A percentile compares a stretch with the other conserved stretches of the same genome.
Conservation (phyloP, 2,113 vertebrate species). For the Aegotheles bennettii region DNA sequence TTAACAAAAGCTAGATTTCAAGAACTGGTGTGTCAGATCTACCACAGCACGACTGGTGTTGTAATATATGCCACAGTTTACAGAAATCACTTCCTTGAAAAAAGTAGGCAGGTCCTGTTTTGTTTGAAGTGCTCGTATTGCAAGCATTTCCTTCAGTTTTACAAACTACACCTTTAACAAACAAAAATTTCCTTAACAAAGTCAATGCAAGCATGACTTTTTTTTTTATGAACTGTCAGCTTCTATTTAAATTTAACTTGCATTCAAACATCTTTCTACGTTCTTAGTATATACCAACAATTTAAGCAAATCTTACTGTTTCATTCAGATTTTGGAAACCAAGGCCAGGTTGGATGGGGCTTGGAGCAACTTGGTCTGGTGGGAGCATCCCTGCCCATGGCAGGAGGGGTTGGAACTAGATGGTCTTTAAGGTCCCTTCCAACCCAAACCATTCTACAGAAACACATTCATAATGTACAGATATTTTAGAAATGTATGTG, state of each 20-base stretch:
- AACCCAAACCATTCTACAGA: too few relatives aligned
- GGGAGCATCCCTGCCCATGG: too few relatives aligned
- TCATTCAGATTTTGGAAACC: background rate
- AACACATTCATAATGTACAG: background rate
- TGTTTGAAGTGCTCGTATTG: background rate
- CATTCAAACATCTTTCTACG: background rate
- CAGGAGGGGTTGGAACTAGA: too few relatives aligned
- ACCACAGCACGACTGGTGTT: background rate
- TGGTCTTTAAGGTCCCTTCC: too few relatives aligned
- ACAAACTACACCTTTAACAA: background rate
- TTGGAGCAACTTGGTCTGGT: too few relatives aligned
- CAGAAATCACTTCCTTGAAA: conserved; percentile 59
- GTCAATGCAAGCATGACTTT: background rate
- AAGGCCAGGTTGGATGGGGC: too few relatives aligned
- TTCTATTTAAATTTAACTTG: background rate
- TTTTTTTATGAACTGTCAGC: background rate
- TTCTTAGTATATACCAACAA: background rate
- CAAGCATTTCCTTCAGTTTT: conserved; percentile 5
- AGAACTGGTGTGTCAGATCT: background rate
- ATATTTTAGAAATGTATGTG: background rate
- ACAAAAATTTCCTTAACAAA: background rate
- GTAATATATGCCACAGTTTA: background rate
- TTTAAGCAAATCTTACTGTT: background rate
- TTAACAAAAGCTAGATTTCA: background rate
- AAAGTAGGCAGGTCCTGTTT: background rate